phyloP scores from a whole-genome alignment of 2,113 vertebrate species.

The Pollimyrus isidori region DNA sequence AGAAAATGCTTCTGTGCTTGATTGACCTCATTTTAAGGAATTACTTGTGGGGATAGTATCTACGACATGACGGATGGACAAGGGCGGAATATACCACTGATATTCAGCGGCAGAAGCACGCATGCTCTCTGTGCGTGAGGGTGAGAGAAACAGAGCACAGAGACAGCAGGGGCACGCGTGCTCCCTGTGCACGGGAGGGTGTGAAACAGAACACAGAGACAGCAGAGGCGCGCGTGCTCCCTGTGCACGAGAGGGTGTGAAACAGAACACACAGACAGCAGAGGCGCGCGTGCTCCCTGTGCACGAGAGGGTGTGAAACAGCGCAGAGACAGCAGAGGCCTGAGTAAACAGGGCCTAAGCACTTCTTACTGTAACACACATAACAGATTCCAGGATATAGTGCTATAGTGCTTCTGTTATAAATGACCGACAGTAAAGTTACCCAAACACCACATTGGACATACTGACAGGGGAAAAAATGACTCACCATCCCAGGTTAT shows the following conservation, averaged over 20 bases:
- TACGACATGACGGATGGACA: not conserved
- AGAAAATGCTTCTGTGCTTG: constrained; percentile 6
- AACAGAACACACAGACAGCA: not conserved
- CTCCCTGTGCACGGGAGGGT: too few species aligned
- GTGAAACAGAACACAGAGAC: too few species aligned
- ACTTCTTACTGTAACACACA: not conserved
- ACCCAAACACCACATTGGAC: not conserved
- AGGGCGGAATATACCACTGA: not conserved
- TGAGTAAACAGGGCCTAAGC: not conserved
- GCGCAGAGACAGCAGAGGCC: not conserved
- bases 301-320: not conserved
- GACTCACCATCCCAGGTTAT: not conserved
- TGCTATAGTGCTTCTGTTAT: constrained; percentile 1
- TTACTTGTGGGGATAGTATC: not conserved
- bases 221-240: not conserved
- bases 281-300: not conserved
- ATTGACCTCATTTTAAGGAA: not conserved
- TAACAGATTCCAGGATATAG: not conserved
- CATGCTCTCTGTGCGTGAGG: too few species aligned
- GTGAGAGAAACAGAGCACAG: too few species aligned
- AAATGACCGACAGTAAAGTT: not conserved
- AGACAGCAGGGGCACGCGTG: too few species aligned
- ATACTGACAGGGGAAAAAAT: not conserved
- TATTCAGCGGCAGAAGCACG: not conserved
- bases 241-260: not conserved